Evolutionary conservation across 1,140 invertebrate species (phyloP), one percentile per base, ranked within the genome.

Genomic region (Daktulosphaira vitifoliae): DNA sequence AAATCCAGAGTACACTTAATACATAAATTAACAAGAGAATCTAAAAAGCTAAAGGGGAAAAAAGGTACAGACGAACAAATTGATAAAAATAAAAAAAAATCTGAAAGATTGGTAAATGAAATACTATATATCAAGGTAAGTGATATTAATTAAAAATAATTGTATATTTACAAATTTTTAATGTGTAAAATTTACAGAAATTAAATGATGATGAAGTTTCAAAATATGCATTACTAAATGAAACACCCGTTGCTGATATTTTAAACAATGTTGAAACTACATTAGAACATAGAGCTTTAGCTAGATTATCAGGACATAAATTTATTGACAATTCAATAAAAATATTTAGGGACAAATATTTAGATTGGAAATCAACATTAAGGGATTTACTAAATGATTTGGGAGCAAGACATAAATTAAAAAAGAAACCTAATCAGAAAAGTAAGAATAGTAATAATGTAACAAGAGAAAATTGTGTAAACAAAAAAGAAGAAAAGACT

Each of bases 301-400:
- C 53, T 7, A 66, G 42, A 16, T 54, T 66, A 38, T 39, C 53
- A 11, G 54, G 44, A 18, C 39, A 66, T 39, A 66, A 59, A 16
- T 50, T 59, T 62, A 49, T 66, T n/a, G 13, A 16, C 3, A 16
- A 54, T 22, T 7, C 29, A 16, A 5, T 66, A 15, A 23, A 52
- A 52, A 42, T 8, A 7, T 67, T 67, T 20, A 65, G 50, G 64
- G 48, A 33, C 8, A 44, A 65, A 48, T 68, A 71, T 53, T 66
- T 69, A 20, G 52, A 51, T 20, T 75, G 73, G 73, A 68, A 70
- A 9, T 65, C 70, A 3, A 69, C 71, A 13, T 68, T 76, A 38
- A 39, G n/a, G 15, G 65, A 68, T 15, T 13, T 68, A 3, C 50
- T 68, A 16, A 68, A 59, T 64, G 49, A 42, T 2, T 67, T 68